Evolutionary conservation across 2,797 vertebrate genomes (phyloP), one percentile per base, ranked within the genome.

Genomic region (Sebastes vulpes): DNA sequence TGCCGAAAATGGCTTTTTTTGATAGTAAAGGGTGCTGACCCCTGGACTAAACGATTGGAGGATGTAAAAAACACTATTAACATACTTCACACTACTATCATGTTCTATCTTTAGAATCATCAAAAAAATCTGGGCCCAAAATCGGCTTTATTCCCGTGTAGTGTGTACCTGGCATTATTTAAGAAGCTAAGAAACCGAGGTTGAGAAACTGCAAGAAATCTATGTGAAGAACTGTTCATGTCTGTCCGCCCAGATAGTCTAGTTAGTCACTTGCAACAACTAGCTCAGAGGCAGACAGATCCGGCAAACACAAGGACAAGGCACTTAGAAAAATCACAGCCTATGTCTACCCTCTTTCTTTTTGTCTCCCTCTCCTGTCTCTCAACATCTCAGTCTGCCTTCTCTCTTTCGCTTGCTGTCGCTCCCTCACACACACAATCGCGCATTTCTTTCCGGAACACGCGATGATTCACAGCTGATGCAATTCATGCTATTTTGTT

Each of bases 401-500:
- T 75, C 57, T 65, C 66, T 67, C 58, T 63, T 69, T 59, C 5
- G 2, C 48, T 57, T n/a, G 52, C 53, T 35, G 35, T 70, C 52
- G 4, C 61, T 50, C 42, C 4, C 52, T 12, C 35, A 20, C 56
- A 29, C 35, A 42, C 61, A 61, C 21, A 6, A 38, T 56, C 25
- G 3, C 11, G 48, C 53, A 26, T 38, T 71, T 83, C 73, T 72
- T 81, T 71, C 60, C 71, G 64, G 74, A 57, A 82, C 56, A 21
- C 20, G 1, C 50, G 76, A 32, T 84, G 82, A 88, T 79, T 83
- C 81, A 83, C 66, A 75, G 82, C 67, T 77, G 79, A 80, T 58
- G 72, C 65, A 72, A 76, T 71, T 69, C 56, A 46, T 31, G 35
- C 46, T 14, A 12, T 82, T 53, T 65, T 64, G 54, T 66, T n/a